Evolutionary conservation across 2,113 vertebrate genomes (phyloP).

Genomic region (Monopterus albus): DNA sequence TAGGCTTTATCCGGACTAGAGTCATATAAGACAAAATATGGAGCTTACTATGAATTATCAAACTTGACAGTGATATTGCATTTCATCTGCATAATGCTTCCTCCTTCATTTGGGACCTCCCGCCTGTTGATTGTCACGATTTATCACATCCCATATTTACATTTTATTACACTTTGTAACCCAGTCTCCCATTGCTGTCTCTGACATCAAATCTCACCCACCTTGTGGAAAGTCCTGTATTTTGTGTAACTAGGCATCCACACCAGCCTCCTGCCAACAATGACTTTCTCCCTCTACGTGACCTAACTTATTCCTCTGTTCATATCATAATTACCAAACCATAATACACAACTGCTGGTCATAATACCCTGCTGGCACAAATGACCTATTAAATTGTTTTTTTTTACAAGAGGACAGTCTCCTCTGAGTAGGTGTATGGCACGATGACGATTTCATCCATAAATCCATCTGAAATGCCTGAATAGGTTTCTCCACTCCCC

Average conservation of each 20-base stretch:
- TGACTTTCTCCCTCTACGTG: no score
- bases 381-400: no score
- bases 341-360: no score
- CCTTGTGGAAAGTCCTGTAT: no score
- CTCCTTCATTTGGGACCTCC: neutral
- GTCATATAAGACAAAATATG: slow-evolving; percentile 1
- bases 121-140: slow-evolving; percentile 7
- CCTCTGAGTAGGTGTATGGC: slow-evolving; percentile 46
- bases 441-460: slow-evolving; percentile 56
- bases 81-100: slow-evolving; percentile 45
- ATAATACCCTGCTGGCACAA: no score
- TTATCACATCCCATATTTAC: slow-evolving; percentile 23
- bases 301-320: no score
- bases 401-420: no score
- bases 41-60: slow-evolving; percentile 26
- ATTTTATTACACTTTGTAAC: slow-evolving; percentile 41
- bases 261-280: no score
- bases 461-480: slow-evolving; percentile 60
- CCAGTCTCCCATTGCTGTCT: slow-evolving; percentile 6
- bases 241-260: no score
- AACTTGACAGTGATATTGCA: slow-evolving; percentile 17
- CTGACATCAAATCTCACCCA: no score
- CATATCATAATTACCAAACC: no score
- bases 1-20: neutral
- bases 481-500: slow-evolving; percentile 52